A percentile compares a stretch with the other conserved stretches of the same genome.
Conservation (phyloP, 2,888 invertebrate species). For the Agrotis exclamationis region DNA sequence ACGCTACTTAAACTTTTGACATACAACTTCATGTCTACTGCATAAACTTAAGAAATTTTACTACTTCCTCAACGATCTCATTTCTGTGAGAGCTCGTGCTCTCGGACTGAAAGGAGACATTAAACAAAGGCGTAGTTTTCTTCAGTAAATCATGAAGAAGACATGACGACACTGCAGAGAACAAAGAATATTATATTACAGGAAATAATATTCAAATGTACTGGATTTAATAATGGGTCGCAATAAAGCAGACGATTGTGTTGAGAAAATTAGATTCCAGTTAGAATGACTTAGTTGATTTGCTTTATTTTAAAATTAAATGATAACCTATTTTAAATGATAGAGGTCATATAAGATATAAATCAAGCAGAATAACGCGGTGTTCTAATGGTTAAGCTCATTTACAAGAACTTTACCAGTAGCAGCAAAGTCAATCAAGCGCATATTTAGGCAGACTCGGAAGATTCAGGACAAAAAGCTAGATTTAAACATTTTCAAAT, state of each 20-base stretch:
- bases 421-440: too few species aligned
- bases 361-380: too few species aligned
- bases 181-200: neutral
- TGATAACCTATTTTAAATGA: too few species aligned
- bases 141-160: constrained; percentile 20
- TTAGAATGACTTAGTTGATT: too few species aligned
- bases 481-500: neutral
- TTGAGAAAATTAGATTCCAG: neutral
- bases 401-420: too few species aligned
- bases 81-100: constrained; percentile 31
- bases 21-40: neutral
- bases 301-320: too few species aligned
- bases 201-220: constrained; percentile 20
- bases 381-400: too few species aligned
- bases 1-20: neutral
- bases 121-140: constrained; percentile 26
- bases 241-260: neutral
- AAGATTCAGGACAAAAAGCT: too few species aligned
- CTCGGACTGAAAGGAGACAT: constrained; percentile 1
- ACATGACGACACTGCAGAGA: neutral
- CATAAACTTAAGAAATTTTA: constrained; percentile 12
- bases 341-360: too few species aligned
- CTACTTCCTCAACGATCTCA: constrained; percentile 21
- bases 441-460: too few species aligned
- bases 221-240: constrained; percentile 1